These are phyloP conservation scores for Crioceris asparagi DNA, from an alignment of 2,888 invertebrate species.

Conservation along the genomic window DNA sequence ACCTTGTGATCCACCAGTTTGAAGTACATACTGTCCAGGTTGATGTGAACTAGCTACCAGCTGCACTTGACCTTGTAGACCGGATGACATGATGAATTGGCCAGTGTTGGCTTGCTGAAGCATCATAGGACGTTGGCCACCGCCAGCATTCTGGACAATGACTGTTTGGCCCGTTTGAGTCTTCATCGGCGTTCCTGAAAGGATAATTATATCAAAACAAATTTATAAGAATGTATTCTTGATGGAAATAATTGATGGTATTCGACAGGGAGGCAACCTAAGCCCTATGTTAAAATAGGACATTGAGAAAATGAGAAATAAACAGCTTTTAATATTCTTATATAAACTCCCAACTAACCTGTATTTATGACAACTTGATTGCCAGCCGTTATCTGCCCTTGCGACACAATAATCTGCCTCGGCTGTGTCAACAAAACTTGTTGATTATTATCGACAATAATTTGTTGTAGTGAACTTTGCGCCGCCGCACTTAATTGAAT, in stretches of 20 bases:
- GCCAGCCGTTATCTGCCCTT: slow-evolving; percentile 25
- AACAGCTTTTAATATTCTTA: too few relatives aligned
- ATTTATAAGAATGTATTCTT: neutral
- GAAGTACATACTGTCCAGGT: slow-evolving; percentile 41
- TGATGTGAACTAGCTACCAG: slow-evolving; percentile 36
- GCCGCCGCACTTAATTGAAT: slow-evolving; percentile 14
- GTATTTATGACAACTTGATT: too few relatives aligned
- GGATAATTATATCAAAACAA: neutral
- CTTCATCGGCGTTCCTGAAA: slow-evolving; percentile 31
- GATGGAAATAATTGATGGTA: too few relatives aligned
- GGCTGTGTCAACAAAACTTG: slow-evolving; percentile 33
- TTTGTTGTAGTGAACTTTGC: slow-evolving; percentile 25
- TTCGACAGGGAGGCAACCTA: too few relatives aligned
- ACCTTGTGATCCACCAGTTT: slow-evolving; percentile 45
- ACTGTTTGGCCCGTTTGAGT: slow-evolving; percentile 34
- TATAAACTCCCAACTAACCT: too few relatives aligned
- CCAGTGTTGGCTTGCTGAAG: slow-evolving; percentile 32
- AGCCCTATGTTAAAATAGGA: too few relatives aligned
- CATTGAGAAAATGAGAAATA: too few relatives aligned
- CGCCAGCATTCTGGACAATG: slow-evolving; percentile 34
- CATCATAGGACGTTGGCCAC: slow-evolving; percentile 31
- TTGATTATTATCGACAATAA: slow-evolving; percentile 36
- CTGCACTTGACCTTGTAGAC: slow-evolving; percentile 38
- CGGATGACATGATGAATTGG: slow-evolving; percentile 34
- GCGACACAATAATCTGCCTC: slow-evolving; percentile 44